Evolutionary conservation across 53 echinoderm and acorn worm species (phyloP).

Genomic region (Echinometra lucunter): DNA sequence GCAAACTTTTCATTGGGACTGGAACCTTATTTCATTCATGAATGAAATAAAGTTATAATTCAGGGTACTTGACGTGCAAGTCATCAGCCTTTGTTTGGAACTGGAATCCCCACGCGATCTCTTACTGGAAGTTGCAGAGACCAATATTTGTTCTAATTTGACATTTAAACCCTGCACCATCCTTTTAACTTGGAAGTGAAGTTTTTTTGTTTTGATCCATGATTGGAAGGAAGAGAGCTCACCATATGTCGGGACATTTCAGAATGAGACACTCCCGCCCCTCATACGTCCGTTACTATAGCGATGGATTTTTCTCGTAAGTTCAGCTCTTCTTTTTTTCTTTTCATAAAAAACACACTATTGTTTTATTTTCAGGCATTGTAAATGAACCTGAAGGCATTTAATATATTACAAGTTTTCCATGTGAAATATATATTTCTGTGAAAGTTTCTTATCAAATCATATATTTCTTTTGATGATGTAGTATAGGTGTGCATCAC

Average conservation of each 20-base stretch:
- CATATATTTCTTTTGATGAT: background rate
- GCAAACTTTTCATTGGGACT: background rate
- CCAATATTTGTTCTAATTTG: background rate
- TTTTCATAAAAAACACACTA: background rate
- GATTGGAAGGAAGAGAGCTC: slow-evolving; percentile 24
- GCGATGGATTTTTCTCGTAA: slow-evolving; percentile 54
- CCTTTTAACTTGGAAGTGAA: background rate
- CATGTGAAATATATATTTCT: background rate
- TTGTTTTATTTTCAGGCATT: background rate
- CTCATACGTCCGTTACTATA: slow-evolving; percentile 58
- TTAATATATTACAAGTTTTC: background rate
- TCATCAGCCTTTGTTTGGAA: background rate
- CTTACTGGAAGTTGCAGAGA: background rate
- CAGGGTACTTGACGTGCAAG: background rate
- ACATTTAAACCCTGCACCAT: background rate
- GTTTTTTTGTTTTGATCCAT: background rate
- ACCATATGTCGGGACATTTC: slow-evolving; percentile 33
- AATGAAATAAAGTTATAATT: background rate
- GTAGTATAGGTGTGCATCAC: background rate
- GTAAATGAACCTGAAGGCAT: background rate
- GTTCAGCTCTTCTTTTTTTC: background rate
- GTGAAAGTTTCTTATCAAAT: background rate
- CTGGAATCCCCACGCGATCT: background rate
- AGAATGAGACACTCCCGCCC: slow-evolving; percentile 34
- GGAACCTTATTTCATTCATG: background rate